Evolutionary conservation across 1,140 invertebrate species (phyloP).

Genomic region (Sitophilus oryzae): DNA sequence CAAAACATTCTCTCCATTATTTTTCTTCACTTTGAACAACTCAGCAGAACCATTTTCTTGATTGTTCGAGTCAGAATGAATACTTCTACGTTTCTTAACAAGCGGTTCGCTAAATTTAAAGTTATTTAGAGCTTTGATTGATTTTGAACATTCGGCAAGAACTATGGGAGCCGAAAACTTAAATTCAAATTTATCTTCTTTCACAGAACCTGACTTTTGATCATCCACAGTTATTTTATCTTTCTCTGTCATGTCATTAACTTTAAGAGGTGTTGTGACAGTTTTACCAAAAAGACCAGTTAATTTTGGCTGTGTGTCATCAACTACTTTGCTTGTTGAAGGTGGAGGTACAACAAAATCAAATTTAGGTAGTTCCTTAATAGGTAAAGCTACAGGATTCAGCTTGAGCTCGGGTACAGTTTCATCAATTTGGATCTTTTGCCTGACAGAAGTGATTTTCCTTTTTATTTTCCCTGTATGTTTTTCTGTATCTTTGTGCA

Average conservation of each 20-base stretch:
- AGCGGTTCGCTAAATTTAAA: constrained; percentile 54
- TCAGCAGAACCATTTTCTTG: constrained; percentile 52
- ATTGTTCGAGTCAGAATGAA: constrained; percentile 19
- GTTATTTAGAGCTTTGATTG: constrained; percentile 45
- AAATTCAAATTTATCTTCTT: constrained; percentile 18
- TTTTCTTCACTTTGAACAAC: constrained; percentile 54
- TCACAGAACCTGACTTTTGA: neutral
- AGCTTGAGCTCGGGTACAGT: constrained; percentile 50
- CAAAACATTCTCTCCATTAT: constrained; percentile 34
- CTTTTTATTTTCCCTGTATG: constrained; percentile 48
- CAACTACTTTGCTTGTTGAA: neutral
- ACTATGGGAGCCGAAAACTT: constrained; percentile 39
- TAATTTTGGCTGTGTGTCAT: neutral
- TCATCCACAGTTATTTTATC: neutral
- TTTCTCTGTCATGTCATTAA: neutral
- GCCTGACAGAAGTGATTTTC: constrained; percentile 40
- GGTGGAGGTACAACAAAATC: constrained; percentile 47
- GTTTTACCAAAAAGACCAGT: neutral
- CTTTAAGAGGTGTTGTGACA: neutral
- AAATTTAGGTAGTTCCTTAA: constrained; percentile 56
- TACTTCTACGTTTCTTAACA: constrained; percentile 17
- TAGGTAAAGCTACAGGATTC: constrained; percentile 55
- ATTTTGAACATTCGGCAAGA: constrained; percentile 34
- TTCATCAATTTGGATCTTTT: constrained; percentile 43
- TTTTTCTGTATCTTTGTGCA: constrained; percentile 35